Conservation (phyloP, 23 tunicate genomes). For the Ciona savignyi region DNA sequence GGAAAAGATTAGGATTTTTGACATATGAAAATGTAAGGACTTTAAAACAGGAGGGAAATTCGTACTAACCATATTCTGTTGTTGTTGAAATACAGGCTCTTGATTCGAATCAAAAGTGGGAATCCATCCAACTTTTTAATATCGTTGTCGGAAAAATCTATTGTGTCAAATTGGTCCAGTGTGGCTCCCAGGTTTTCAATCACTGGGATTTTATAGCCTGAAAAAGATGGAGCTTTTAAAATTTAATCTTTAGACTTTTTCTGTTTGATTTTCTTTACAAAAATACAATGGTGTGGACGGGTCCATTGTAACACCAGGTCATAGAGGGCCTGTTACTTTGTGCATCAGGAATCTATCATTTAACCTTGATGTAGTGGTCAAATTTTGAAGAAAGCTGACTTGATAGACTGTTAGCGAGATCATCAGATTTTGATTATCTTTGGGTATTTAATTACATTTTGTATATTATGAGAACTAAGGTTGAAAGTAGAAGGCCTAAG, state of each 20-base stretch:
- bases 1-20: no score
- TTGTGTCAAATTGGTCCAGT: slow-evolving; percentile 90
- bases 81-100: slow-evolving; percentile 74
- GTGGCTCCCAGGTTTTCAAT: slow-evolving; percentile 97
- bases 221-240: background rate
- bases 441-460: no score
- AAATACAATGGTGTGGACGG: no score
- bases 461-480: no score
- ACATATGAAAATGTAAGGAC: no score
- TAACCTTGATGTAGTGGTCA: no score
- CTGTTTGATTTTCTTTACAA: background rate
- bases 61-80: slow-evolving; percentile 73
- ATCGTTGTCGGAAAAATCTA: slow-evolving; percentile 94
- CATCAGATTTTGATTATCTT: no score
- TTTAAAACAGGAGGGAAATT: background rate
- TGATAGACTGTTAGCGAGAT: no score
- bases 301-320: background rate
- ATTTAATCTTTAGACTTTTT: background rate
- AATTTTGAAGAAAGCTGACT: no score
- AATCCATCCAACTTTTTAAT: slow-evolving; percentile 88
- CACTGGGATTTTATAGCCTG: slow-evolving; percentile 80
- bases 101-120: slow-evolving; percentile 59
- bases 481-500: no score
- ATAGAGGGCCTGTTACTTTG: no score
- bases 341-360: no score